Percentiles rank a stretch among this genome's conserved stretches.
phyloP scores from a whole-genome alignment of 2,888 invertebrate genomes.

The Protodeltote pygarga region DNA sequence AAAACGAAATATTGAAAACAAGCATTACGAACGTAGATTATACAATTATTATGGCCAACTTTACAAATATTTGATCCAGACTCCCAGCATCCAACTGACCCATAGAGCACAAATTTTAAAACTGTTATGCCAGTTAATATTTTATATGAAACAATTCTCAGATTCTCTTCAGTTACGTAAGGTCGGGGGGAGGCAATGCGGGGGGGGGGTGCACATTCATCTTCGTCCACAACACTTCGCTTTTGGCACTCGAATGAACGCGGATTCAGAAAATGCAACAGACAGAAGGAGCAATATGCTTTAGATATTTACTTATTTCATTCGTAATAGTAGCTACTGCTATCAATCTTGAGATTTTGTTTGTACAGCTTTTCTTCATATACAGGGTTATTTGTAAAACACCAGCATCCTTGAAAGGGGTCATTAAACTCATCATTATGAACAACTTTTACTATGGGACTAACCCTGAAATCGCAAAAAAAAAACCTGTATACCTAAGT shows the following conservation, averaged over 20 bases:
- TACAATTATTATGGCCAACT: not conserved
- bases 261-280: constrained; percentile 39
- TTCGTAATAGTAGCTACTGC: constrained; percentile 3
- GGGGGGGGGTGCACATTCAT: constrained; percentile 26
- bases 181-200: not conserved
- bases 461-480: too few relatives aligned
- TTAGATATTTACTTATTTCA: constrained; percentile 17
- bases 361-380: not conserved
- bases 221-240: constrained; percentile 37
- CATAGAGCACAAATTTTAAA: too few relatives aligned
- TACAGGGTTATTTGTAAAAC: not conserved
- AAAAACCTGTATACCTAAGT: too few relatives aligned
- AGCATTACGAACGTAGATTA: not conserved
- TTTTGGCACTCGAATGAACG: constrained; percentile 34
- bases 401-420: too few relatives aligned
- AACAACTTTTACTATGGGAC: too few relatives aligned
- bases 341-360: constrained; percentile 6
- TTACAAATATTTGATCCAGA: too few relatives aligned
- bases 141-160: constrained; percentile 28
- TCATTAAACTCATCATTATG: too few relatives aligned
- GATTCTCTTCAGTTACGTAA: constrained; percentile 27
- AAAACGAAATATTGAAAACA: too few relatives aligned
- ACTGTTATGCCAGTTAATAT: constrained; percentile 9
- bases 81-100: too few relatives aligned
- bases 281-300: constrained; percentile 20